Base-by-base conservation (phyloP, 2,113 vertebrate species). In the Picathartes gymnocephalus region DNA sequence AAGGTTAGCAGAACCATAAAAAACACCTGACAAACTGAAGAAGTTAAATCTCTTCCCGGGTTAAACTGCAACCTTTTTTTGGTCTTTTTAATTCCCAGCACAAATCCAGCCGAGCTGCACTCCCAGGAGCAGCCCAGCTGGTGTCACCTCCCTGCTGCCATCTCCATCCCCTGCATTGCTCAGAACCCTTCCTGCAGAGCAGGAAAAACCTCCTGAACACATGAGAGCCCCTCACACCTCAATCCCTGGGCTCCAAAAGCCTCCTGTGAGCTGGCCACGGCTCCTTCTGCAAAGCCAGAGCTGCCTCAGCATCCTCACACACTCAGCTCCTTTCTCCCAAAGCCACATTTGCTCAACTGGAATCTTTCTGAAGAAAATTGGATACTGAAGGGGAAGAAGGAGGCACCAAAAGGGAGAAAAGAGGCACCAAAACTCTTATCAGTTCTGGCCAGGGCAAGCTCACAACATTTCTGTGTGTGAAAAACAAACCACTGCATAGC, bases 1-100 rank as follows among this genome's bases (percentile, higher is more conserved):
- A 50, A 81, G 73, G 83, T 86, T 47, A 88, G 78, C 47, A 30
- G 57, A 86, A 66, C 33, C 92, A 87, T 90, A 91, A 92, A 86
- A 64, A 53, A 57, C 27, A 42, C 42, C 58, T 25, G 83, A 73
- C 24, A 77, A 89, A 64, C 72, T 48, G 37, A 77, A 78, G 45
- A 48, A 88, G 73, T 86, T 80, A 50, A 93, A 92, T 74, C 73
- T 70, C 70, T 72, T 60, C 57, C 60, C 8, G 0, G 45, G 30
- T 81, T 89, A 81, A 95, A 69, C 42, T 13, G 66, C 66, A 85
- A 88, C 48, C 57, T 79, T 91, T 64, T 50, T 47, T 73, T 40
- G 62, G 78, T 89, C 78, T 66, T 82, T 86, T 91, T 39, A 54
- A 90, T 85, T 82, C 65, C n/a, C 48, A 77, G 73, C 65, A 33